These are phyloP conservation scores for Sebastes iracundus DNA, from an alignment of 2,797 vertebrate species.

Conservation along the genomic window DNA sequence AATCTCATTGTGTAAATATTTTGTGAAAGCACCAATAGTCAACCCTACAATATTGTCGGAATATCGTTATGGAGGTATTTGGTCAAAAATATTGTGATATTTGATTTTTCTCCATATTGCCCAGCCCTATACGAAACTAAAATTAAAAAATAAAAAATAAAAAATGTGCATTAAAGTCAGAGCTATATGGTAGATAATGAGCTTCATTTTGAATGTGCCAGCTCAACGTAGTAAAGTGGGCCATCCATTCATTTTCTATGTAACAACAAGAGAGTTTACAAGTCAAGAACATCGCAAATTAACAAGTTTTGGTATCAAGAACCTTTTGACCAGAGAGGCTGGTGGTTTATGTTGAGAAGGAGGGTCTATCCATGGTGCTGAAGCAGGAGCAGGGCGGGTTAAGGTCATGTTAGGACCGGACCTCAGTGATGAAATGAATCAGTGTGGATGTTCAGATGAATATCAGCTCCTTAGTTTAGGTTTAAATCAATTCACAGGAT, in stretches of 20 bases:
- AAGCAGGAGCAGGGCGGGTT: conserved; percentile 6
- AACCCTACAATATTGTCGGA: no score
- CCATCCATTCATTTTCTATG: conserved; percentile 18
- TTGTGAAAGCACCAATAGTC: no score
- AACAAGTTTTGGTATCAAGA: neutral
- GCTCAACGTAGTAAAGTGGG: neutral
- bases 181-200: neutral
- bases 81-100: no score
- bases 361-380: conserved; percentile 67
- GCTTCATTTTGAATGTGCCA: neutral
- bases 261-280: neutral
- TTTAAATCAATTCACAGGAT: neutral
- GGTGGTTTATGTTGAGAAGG: neutral
- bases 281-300: neutral
- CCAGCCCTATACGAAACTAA: neutral
- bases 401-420: conserved; percentile 29
- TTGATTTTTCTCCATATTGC: no score
- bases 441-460: neutral
- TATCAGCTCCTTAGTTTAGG: neutral
- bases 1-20: no score
- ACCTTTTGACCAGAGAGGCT: neutral
- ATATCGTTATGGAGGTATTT: no score
- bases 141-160: neutral
- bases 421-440: neutral
- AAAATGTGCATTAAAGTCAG: neutral